phyloP scores from a whole-genome alignment of 2,888 invertebrate genomes.

The Brenthis daphne region DNA sequence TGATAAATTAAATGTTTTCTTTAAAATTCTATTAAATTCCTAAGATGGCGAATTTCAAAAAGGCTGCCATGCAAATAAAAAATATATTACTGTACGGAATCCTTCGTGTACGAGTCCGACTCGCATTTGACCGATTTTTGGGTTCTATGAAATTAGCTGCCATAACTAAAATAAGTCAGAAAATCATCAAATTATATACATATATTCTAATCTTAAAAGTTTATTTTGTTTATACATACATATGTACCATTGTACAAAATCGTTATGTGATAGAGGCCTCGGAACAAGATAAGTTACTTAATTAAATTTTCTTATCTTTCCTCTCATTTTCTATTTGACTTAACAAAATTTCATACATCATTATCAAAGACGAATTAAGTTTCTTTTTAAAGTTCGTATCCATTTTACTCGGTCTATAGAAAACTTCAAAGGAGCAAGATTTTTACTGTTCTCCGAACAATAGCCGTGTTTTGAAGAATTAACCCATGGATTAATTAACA shows the following conservation, averaged over 20 bases:
- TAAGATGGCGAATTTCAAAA: no score
- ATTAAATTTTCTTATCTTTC: constrained; percentile 18
- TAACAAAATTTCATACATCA: constrained; percentile 19
- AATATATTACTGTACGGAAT: no score
- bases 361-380: constrained; percentile 5
- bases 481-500: constrained; percentile 78
- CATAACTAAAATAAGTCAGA: no score
- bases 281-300: constrained; percentile 11
- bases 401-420: constrained; percentile 16
- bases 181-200: no score
- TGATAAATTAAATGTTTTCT: no score
- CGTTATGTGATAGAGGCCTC: not conserved
- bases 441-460: constrained; percentile 72
- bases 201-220: no score
- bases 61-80: no score
- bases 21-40: no score
- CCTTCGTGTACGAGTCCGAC: no score
- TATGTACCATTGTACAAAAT: not conserved
- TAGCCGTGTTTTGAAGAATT: constrained; percentile 75
- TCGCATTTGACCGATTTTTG: no score
- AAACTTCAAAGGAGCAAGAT: constrained; percentile 43
- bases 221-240: not conserved
- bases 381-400: constrained; percentile 26
- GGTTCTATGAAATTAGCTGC: no score
- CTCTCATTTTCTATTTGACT: constrained; percentile 22